Conservation (phyloP, 2,888 invertebrate genomes). For the Microdon myrmicae region DNA sequence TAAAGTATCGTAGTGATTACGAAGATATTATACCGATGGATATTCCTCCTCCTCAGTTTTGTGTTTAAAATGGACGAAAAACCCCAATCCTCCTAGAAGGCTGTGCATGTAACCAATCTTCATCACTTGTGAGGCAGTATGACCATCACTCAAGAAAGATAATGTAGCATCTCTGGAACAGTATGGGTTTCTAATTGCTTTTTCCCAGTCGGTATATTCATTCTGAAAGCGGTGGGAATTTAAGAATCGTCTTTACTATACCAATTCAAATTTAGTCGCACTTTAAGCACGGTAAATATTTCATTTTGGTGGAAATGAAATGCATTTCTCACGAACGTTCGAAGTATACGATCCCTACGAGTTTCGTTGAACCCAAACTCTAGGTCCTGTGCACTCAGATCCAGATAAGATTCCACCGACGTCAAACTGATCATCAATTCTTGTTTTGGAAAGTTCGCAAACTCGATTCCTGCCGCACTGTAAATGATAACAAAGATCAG, state of each 20-base stretch:
- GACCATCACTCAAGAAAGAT: constrained; percentile 90
- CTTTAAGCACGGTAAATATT: constrained; percentile 87
- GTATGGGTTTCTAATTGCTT: constrained; percentile 85
- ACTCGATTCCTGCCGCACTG: constrained; percentile 78
- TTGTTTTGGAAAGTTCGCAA: constrained; percentile 83
- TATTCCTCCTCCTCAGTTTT: constrained; percentile 84
- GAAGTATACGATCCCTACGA: constrained; percentile 83
- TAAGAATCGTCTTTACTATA: not conserved
- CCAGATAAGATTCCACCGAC: constrained; percentile 83
- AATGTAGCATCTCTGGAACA: constrained; percentile 87
- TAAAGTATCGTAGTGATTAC: not conserved
- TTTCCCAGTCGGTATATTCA: constrained; percentile 97
- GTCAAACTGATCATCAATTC: constrained; percentile 88
- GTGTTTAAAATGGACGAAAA: constrained; percentile 89
- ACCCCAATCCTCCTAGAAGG: constrained; percentile 80
- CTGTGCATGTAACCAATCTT: constrained; percentile 84
- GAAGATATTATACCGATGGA: constrained; percentile 73
- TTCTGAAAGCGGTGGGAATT: constrained; percentile 70
- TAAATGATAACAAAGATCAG: constrained; percentile 1
- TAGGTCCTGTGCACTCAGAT: constrained; percentile 84
- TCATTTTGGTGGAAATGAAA: constrained; percentile 95
- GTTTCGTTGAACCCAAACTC: constrained; percentile 93
- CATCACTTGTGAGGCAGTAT: constrained; percentile 86
- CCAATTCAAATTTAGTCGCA: constrained; percentile 38
- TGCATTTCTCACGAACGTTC: constrained; percentile 93